phyloP scores from a whole-genome alignment of 2,888 invertebrate genomes.

The Synanthedon andrenaeformis region DNA sequence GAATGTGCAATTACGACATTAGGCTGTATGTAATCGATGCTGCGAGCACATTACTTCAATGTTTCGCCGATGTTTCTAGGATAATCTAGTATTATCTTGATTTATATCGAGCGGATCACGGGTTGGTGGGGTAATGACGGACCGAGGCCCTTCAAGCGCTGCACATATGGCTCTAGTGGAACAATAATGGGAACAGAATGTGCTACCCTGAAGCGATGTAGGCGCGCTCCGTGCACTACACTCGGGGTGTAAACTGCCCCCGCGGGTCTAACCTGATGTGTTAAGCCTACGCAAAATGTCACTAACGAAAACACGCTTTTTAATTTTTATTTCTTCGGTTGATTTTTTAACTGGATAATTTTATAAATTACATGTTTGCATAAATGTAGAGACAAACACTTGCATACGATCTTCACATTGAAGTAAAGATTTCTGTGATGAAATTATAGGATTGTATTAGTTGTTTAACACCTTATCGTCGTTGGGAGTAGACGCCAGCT shows the following conservation, averaged over 20 bases:
- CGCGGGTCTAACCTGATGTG: constrained; percentile 5
- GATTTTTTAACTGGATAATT: too few relatives aligned
- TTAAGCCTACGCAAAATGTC: not conserved
- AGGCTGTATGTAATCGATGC: constrained; percentile 52
- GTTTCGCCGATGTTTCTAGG: constrained; percentile 57
- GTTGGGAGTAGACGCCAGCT: too few relatives aligned
- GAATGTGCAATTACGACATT: constrained; percentile 60
- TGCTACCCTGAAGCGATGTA: constrained; percentile 19
- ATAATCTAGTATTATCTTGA: constrained; percentile 67
- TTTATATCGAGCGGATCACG: constrained; percentile 60
- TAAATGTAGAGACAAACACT: too few relatives aligned
- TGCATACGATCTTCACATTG: too few relatives aligned
- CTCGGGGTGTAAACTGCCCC: constrained; percentile 17
- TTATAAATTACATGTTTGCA: too few relatives aligned
- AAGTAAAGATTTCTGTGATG: too few relatives aligned
- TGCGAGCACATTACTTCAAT: constrained; percentile 54
- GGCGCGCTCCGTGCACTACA: constrained; percentile 3
- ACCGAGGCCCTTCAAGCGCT: constrained; percentile 33
- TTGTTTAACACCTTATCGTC: too few relatives aligned
- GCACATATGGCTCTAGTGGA: constrained; percentile 40
- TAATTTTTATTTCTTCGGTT: too few relatives aligned
- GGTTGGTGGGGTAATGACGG: constrained; percentile 57
- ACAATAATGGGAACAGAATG: constrained; percentile 30
- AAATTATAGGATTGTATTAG: too few relatives aligned
- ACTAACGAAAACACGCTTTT: not conserved